A percentile compares a stretch with the other conserved stretches of the same genome.
Conservation (phyloP, 2,113 vertebrate species). For the Sylvilagus bachmani region DNA sequence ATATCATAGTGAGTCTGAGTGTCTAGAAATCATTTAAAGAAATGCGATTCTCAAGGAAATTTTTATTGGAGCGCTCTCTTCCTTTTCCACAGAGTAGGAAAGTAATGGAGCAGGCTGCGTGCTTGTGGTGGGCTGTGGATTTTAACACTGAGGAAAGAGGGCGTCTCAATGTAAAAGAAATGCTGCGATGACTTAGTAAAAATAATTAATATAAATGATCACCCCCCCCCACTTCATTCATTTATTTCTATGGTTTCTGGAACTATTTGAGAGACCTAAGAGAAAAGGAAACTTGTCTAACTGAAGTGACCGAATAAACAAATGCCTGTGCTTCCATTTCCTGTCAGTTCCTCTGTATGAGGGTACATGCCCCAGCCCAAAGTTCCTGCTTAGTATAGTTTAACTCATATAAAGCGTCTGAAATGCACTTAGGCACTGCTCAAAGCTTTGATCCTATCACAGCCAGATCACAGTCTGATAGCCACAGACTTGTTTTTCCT, state of each 20-base stretch:
- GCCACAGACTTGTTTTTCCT: constrained; percentile 67
- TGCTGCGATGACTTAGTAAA: constrained; percentile 35
- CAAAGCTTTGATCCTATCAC: constrained; percentile 46
- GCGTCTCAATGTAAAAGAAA: constrained; percentile 17
- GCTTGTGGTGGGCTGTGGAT: background rate
- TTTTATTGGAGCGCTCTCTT: background rate
- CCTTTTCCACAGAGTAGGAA: background rate
- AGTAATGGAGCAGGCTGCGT: background rate
- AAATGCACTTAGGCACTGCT: constrained; percentile 42
- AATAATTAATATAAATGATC: background rate
- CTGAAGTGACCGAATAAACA: background rate
- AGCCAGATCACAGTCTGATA: constrained; percentile 58
- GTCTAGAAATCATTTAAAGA: background rate
- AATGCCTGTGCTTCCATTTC: constrained; percentile 3
- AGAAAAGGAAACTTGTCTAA: constrained; percentile 22
- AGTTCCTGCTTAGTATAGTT: constrained; percentile 33
- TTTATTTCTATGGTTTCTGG: background rate
- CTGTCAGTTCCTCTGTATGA: background rate
- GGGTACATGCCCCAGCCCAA: background rate
- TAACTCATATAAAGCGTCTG: background rate
- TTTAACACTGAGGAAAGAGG: background rate
- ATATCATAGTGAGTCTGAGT: background rate
- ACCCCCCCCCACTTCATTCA: background rate
- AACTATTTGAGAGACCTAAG: constrained; percentile 18
- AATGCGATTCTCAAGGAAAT: background rate